Base-by-base conservation (phyloP, 2,797 vertebrate genomes). In the Rachycentron canadum region DNA sequence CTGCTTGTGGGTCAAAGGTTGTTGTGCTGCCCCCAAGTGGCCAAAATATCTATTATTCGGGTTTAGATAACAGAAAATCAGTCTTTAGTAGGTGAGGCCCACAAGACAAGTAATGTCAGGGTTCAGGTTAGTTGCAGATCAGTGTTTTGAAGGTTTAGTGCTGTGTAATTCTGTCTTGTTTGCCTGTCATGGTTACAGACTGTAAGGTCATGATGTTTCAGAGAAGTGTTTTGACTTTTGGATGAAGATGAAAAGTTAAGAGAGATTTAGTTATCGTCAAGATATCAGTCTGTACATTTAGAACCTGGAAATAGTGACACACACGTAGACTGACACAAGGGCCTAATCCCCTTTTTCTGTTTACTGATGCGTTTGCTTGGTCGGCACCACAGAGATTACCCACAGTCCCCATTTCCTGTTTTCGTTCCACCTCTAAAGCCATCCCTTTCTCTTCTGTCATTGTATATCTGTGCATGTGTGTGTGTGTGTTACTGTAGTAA, bases 331-430 rank as follows among this genome's bases (percentile, higher is more conserved):
- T 25, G 49, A 74, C 73, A 69, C 84, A 17, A 14, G 64, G 30
- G 58, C 88, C 78, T 90, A 87, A 93, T 92, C 89, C 92, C 84
- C 66, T 81, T 82, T 69, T 81, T 90, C 79, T 81, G 81, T 92
- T 91, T 91, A 87, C 83, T 89, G 90, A 87, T 88, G 89, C 83
- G 49, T 91, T 91, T 86, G 84, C 87, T 90, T 88, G 86, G 69
- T 90, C 77, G 78, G 86, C 87, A 86, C 82, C 71, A 73, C 70
- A 80, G 88, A 92, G 91, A 92, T 94, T 93, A 93, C 76, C 86
- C 90, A 87, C 84, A 88, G 80, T 86, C 76, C 87, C 66, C 66
- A 76, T 84, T 93, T 93, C 92, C 92, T 94, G 92, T 92, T 93
- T 89, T 92, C 90, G 82, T 85, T 88, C 73, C 85, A 87, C 71